Base-by-base conservation (phyloP, 2,888 invertebrate genomes). In the Drosophila meridionalis region DNA sequence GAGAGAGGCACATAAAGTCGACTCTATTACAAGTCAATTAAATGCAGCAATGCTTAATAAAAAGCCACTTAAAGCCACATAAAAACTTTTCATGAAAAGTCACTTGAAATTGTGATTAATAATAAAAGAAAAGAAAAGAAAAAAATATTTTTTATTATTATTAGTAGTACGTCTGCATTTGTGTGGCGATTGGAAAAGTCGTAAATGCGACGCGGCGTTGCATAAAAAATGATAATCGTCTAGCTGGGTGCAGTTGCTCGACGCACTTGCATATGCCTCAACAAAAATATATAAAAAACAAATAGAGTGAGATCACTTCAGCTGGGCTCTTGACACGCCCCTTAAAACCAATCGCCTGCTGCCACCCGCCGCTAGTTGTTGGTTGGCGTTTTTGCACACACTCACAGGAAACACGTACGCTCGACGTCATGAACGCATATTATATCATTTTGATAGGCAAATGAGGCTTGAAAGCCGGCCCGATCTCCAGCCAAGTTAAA, bases 391-490 rank as follows among this genome's bases (percentile, higher is more conserved):
- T 76, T 73, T 55, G 76, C 83, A 76, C 61, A 71, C 83, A 78
- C 65, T 70, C 38, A 78, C 87, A 79, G 88, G 88, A 86, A 88
- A 88, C 88, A 88, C 89, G 87, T 89, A 85, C 80, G 69, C 72
- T 82, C 77, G 80, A 81, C 78, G 77, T 78, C 80, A 80, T 80
- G 79, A 87, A 83, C 77, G 76, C 79, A 81, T 82, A 78, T 88
- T 89, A 87, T 88, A 86, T 87, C 83, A 80, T 71, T 82, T 82
- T 80, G 87, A 88, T 91, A 87, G 87, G 84, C 82, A 91, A 91
- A 90, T 89, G 87, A 81, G 82, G 82, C 87, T 79, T 82, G 77
- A 80, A 84, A 79, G 88, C 82, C 82, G 75, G 73, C 69, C 71
- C 55, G 64, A 52, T 58, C 72, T 57, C 55, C 59, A 42, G 70